These are phyloP conservation scores for Myioborus miniatus DNA, from an alignment of 2,797 vertebrate genomes.

Conservation along the genomic window DNA sequence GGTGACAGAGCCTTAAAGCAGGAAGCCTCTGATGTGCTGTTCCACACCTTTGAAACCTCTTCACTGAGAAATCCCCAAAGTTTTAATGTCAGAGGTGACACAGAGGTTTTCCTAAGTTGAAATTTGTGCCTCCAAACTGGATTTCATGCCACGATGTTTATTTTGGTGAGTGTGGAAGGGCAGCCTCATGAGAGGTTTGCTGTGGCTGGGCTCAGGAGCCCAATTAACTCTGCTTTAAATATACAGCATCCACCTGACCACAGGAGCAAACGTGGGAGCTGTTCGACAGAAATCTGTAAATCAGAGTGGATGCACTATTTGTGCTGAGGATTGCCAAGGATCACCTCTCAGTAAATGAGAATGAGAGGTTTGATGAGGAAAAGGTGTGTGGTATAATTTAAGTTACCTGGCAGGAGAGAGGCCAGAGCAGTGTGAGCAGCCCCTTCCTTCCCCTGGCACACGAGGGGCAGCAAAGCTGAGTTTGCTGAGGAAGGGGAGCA, in stretches of 20 bases:
- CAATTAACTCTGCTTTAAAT: background rate
- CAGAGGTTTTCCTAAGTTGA: background rate
- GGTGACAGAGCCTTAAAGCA: background rate
- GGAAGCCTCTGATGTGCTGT: background rate
- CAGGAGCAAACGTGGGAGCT: background rate
- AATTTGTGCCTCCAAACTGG: background rate
- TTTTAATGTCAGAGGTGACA: background rate
- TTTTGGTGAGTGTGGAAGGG: background rate
- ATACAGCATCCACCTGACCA: background rate
- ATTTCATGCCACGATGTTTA: background rate
- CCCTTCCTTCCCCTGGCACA: rapidly evolving
- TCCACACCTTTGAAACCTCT: background rate
- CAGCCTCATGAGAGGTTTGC: background rate
- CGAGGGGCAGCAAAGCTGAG: background rate
- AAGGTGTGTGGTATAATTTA: background rate
- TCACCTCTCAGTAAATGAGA: background rate
- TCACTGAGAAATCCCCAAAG: background rate
- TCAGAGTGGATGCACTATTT: background rate
- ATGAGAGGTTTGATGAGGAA: background rate
- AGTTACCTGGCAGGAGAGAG: background rate
- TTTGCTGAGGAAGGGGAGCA: background rate
- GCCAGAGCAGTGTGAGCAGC: background rate
- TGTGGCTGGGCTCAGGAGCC: background rate
- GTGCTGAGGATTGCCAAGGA: background rate
- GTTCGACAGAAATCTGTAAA: background rate